Base-by-base conservation (phyloP, 1,140 invertebrate species). In the Augochlora pura region DNA sequence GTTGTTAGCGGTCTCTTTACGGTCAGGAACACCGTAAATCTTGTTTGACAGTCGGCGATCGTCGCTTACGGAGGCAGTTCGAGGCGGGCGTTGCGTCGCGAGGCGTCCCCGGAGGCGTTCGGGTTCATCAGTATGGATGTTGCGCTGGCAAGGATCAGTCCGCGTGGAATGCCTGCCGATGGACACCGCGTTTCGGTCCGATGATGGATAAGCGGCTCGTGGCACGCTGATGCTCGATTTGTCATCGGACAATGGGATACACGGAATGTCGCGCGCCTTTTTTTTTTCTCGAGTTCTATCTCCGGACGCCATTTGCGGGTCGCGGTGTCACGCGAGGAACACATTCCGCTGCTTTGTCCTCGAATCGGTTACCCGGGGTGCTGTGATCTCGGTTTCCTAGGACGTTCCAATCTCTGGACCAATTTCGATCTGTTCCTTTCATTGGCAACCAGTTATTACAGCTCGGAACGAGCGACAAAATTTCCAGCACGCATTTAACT, bases 191-290 rank as follows among this genome's bases (percentile, higher is more conserved):
- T 87, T 80, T 23, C 39, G 25, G 63, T 2, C 42, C 66, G 86
- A 88, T 88, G 86, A 87, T 88, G 85, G 77, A 90, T 89, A 85
- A 82, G 60, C 83, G 65, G 60, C 39, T 67, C 66, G 77, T 73
- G 80, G 65, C 62, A 57, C 63, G 81, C 46, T 77, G 84, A 87
- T 87, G 81, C 60, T 67, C 84, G 81, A 91, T 90, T 89, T 90
- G 87, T 90, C 88, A 89, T 89, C 63, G 76, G 52, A 86, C 81
- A 86, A 86, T 82, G 70, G 64, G 85, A 85, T 54, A 65, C 42
- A 46, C 32, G 16, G 49, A 38, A 59, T 59, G 57, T 25, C 32
- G 27, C 42, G 54, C 49, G 60, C 32, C 39, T 82, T 82, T 72
- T 77, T 60, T 85, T 78, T 77, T 42, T 42, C 9, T 60, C 63